Evolutionary conservation across 2,113 vertebrate genomes (phyloP).

Genomic region (Limnothrissa miodon): DNA sequence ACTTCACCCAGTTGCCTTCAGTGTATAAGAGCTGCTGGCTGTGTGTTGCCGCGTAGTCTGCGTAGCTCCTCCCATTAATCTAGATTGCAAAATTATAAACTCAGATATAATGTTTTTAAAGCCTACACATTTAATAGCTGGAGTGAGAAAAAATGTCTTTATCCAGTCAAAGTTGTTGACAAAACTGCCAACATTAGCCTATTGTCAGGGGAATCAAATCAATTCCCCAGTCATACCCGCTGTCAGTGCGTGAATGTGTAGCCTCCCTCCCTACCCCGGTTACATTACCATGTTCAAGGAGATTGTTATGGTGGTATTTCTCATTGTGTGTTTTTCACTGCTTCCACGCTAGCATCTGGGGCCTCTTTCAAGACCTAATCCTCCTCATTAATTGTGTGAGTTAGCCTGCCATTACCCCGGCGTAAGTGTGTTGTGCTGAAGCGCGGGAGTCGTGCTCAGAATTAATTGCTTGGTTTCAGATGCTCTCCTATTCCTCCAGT

Average conservation of each 20-base stretch:
- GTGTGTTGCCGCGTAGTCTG: not conserved
- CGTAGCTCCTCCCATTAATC: not conserved
- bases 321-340: not conserved
- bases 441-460: slow-evolving; percentile 43
- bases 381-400: slow-evolving; percentile 46
- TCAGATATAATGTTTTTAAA: not conserved
- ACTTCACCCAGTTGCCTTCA: not conserved
- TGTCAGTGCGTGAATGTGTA: not conserved
- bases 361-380: slow-evolving; percentile 43
- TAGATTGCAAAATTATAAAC: not conserved
- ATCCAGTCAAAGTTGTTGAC: not conserved
- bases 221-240: not conserved
- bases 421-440: slow-evolving; percentile 45
- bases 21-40: not conserved
- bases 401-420: slow-evolving; percentile 47
- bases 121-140: not conserved
- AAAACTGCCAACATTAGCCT: slow-evolving; percentile 1
- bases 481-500: slow-evolving; percentile 34
- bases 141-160: not conserved
- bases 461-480: slow-evolving; percentile 51
- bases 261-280: not conserved
- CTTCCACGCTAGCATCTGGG: slow-evolving; percentile 39
- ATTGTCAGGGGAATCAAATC: not conserved
- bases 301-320: slow-evolving; percentile 22
- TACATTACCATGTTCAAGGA: not conserved